Evolutionary conservation across 2,113 vertebrate species (phyloP).

Genomic region (Percina caprodes): DNA sequence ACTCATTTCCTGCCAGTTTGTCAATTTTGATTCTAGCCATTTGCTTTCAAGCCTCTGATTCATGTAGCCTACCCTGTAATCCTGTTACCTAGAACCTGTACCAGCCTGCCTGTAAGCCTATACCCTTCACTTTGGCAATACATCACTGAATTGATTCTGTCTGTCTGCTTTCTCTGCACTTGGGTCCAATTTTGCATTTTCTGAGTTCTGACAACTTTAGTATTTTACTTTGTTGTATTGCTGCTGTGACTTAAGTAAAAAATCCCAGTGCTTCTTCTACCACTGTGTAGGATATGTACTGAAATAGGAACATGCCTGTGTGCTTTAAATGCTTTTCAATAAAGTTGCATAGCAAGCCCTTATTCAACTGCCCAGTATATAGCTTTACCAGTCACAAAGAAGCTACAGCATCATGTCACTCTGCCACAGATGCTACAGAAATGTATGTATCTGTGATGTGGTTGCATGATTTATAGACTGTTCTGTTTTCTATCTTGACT

Average conservation of each 20-base stretch:
- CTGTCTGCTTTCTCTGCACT: too few species aligned
- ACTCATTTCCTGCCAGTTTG: too few species aligned
- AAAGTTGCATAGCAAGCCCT: neutral
- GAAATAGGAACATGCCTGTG: neutral
- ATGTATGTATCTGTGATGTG: constrained; percentile 35
- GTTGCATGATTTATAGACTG: constrained; percentile 23
- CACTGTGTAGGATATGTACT: neutral
- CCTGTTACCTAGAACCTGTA: too few species aligned
- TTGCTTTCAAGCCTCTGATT: too few species aligned
- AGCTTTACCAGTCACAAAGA: neutral
- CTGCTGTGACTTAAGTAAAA: neutral
- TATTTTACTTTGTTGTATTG: neutral
- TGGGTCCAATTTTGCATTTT: too few species aligned
- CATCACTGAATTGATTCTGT: too few species aligned
- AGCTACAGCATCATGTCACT: neutral
- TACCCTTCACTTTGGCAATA: too few species aligned
- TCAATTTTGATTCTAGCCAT: too few species aligned
- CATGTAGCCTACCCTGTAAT: too few species aligned
- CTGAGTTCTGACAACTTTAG: neutral
- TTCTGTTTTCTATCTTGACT: constrained; percentile 54
- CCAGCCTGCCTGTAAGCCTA: too few species aligned
- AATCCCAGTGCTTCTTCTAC: neutral
- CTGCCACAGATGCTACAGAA: constrained; percentile 8
- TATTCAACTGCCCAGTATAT: neutral
- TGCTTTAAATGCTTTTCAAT: neutral